Evolutionary conservation across 2,888 invertebrate species (phyloP), one percentile per base, ranked within the genome.

Genomic region (Mythimna pallens): DNA sequence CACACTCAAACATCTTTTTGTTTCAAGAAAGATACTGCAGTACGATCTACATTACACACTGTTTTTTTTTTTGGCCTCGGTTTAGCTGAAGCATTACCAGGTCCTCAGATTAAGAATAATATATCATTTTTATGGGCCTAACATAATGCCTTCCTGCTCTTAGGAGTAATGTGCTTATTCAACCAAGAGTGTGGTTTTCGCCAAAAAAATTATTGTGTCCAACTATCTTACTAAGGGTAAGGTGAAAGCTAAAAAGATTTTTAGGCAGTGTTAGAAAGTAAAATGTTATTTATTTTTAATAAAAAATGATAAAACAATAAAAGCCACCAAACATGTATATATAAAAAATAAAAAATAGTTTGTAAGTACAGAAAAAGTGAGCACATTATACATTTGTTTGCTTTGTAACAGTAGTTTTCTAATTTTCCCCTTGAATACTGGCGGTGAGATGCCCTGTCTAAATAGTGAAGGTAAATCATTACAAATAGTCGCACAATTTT

Each of bases 81-180:
- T n/a, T 52, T 8, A 40, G 55, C 20, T 22, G 10, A 50, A 12
- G n/a, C 55, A 78, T 7, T 58, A 63, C 25, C n/a, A 0, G 52
- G 14, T 43, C 52, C 22, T 86, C 86, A 89, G 87, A 90, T 89
- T 85, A 84, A 84, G 79, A 67, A 82, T 76, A 76, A 87, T 87
- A 86, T 83, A 88, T 89, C 86, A 88, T 83, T 88, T 89, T 89
- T 89, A 88, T 88, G 80, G 84, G 74, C 82, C 70, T 64, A 76
- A 81, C 83, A 83, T 84, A 82, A 83, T 87, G 71, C 70, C 61
- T 76, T 67, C 62, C 65, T 73, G 50, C 75, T 70, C 14, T 58
- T n/a, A 57, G 52, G 14, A 62, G 54, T 68, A 40, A 70, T 67
- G 65, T 73, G 71, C 59, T 80, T 58, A 68, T 30, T 70, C 22